Conservation (phyloP, 2,113 vertebrate genomes). For the Puntigrus tetrazona region DNA sequence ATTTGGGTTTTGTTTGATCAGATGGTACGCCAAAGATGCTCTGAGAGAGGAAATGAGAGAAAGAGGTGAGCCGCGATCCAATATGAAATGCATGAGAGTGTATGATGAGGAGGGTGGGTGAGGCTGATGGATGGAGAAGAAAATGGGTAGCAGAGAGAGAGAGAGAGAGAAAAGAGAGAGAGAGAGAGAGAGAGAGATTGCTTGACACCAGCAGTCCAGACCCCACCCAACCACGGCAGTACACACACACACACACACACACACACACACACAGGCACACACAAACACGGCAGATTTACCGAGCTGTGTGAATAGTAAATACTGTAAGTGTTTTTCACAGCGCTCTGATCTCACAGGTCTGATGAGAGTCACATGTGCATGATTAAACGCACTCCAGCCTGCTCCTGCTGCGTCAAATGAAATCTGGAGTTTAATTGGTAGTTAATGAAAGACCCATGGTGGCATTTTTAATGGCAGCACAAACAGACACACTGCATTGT, state of each 20-base stretch:
- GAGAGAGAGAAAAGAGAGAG: constrained; percentile 9
- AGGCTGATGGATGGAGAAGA: constrained; percentile 29
- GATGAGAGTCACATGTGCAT: neutral
- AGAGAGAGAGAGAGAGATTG: neutral
- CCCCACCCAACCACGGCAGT: neutral
- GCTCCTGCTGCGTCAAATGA: neutral
- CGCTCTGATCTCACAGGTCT: constrained; percentile 4
- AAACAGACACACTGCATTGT: neutral
- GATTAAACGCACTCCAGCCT: constrained; percentile 5
- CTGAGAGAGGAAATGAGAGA: neutral
- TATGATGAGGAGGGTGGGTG: neutral
- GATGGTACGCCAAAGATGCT: neutral
- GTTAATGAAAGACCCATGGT: constrained; percentile 1
- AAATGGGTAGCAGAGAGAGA: neutral
- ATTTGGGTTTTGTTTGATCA: neutral
- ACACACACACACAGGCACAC: constrained; percentile 2
- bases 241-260: constrained; percentile 14
- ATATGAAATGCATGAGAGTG: constrained; percentile 4
- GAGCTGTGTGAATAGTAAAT: neutral
- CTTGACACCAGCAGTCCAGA: constrained; percentile 42
- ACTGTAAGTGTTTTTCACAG: neutral
- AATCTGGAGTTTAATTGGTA: neutral
- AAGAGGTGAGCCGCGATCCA: neutral
- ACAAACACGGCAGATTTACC: neutral
- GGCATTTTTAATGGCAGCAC: neutral